Evolutionary conservation across 2,888 invertebrate genomes (phyloP), one percentile per base, ranked within the genome.

Genomic region (Cephus spinipes): DNA sequence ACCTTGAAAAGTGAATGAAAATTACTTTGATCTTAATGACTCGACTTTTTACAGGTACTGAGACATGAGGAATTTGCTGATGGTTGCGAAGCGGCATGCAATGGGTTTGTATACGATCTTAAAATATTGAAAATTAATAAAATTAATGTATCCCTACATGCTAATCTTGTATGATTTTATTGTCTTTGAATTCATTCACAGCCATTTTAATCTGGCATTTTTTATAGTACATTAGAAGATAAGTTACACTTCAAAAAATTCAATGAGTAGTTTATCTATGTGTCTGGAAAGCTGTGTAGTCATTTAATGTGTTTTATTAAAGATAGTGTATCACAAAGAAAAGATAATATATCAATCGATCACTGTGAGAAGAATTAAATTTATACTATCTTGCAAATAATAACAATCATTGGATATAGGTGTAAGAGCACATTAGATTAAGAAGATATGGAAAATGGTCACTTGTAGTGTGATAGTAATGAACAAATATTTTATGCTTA

Each of bases 11-110:
- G 77, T 68, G 79, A 83, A 76, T 73, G 80, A 35, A 15, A 12
- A 71, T 32, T 32, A 33, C 55, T 76, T 36, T 69, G 30, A 73
- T 78, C 55, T 23, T 75, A 75, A 79, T 81, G 73, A 79, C 71
- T 36, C 68, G 75, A 2, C 55, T 40, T 55, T 81, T 86, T 87
- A 40, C 82, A 97, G 97, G 96, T 98, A 76, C 92, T 98, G 80
- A 94, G 99, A 79, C 99, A 99, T 93, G 99, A 99, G 92, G 99
- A 99, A 92, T 99, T 99, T 91, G 95, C 95, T 81, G 97, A 98
- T 91, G 99, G 98, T 2, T 99, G 99, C 92, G 97, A 98, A 89
- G 99, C 99, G 32, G 94, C 97, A 75, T 99, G 99, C 91, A 99
- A 99, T 94, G 99, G 99, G 98, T 98, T 92, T 91, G 91, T 12